Conservation (phyloP, 2,797 vertebrate genomes). For the Acanthopagrus latus region DNA sequence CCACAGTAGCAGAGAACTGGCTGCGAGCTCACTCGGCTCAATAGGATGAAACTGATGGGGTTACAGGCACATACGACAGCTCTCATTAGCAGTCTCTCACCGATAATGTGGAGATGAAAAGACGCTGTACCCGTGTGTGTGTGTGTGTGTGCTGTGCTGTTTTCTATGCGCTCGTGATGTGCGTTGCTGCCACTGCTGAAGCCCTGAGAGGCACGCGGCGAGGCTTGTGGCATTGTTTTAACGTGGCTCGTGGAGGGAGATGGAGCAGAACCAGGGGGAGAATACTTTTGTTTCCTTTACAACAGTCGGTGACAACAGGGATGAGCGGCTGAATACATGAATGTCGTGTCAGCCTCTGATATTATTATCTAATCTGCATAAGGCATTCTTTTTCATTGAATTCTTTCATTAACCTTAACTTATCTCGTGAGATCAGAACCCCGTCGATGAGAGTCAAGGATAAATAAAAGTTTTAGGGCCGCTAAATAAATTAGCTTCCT, state of each 20-base stretch:
- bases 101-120: constrained; percentile 74
- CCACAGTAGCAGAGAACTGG: constrained; percentile 41
- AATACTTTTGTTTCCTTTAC: constrained; percentile 46
- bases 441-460: not conserved
- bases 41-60: constrained; percentile 55
- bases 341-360: constrained; percentile 3
- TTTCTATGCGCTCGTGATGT: constrained; percentile 51
- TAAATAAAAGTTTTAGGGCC: not conserved
- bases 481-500: not conserved
- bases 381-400: not conserved
- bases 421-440: not conserved
- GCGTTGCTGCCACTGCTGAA: constrained; percentile 49
- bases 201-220: constrained; percentile 37
- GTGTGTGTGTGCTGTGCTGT: constrained; percentile 56
- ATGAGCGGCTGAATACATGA: constrained; percentile 24
- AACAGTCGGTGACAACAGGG: constrained; percentile 17
- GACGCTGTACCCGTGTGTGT: constrained; percentile 54
- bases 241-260: constrained; percentile 32
- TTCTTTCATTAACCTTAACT: constrained; percentile 12
- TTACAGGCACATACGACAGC: constrained; percentile 59
- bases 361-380: constrained; percentile 16
- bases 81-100: constrained; percentile 76
- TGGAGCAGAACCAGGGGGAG: constrained; percentile 13
- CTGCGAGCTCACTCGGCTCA: constrained; percentile 46
- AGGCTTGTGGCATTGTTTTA: constrained; percentile 55